Evolutionary conservation across 2,888 invertebrate species (phyloP), one percentile per base, ranked within the genome.

Genomic region (Cheilosia vernalis): DNA sequence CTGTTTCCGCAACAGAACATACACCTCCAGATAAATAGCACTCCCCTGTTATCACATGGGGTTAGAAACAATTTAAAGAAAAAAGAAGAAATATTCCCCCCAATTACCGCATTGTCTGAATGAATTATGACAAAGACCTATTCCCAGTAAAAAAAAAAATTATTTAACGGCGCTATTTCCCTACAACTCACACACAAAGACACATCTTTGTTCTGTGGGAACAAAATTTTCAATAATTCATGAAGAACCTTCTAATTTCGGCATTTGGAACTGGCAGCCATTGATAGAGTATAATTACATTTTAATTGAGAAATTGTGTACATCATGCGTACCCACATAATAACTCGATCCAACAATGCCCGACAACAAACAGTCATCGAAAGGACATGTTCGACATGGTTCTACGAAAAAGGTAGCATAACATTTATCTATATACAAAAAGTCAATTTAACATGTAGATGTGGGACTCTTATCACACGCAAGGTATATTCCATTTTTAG

Each of bases 251-350:
- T 21, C 19, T 24, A 64, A 42, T 73, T 79, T 49, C 15, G 47
- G 24, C 58, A 55, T 47, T 49, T 17, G 64, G 24, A 15, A 15
- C 51, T 40, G 53, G 21, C 51, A 4, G 60, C 33, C 63, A 78
- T 83, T 70, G 66, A 70, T 80, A 80, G 76, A 76, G 49, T 60
- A 56, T 84, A 84, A 84, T 84, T 84, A 79, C 80, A 80, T 84
- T 84, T 84, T 84, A 80, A 84, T 84, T 84, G 84, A 80, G 80
- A 84, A 76, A 80, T 84, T 80, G 74, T 84, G 70, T 76, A 37
- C 27, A 10, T 24, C 42, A 47, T 19, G 61, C 51, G 55, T 33
- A 51, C 51, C 51, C 47, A 56, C 7, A 5, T 24, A 27, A 1
- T n/a, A 0, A 4, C 19, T 58, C 17, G 1, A 42, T 3, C 30